Base-by-base conservation (phyloP, 1,140 invertebrate species). In the Nephotettix cincticeps region DNA sequence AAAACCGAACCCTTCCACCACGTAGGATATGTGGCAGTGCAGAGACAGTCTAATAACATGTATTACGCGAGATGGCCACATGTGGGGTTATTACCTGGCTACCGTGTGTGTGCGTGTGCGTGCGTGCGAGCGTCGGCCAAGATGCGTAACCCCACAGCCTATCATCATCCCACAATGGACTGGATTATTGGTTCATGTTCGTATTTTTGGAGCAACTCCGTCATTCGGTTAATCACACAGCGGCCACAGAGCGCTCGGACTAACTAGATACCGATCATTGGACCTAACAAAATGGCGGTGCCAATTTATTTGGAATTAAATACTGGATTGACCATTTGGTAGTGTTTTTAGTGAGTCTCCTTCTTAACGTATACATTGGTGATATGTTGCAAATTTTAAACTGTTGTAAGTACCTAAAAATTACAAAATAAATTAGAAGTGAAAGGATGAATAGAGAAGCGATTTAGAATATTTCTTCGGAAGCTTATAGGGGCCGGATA, bases 101-200 rank as follows among this genome's bases (percentile, higher is more conserved):
- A 17, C 4, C 47, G n/a, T n/a, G 21, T n/a, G n/a, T 4, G 14
- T 17, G 6, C 19, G 47, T 4, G 4, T n/a, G 47, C 19, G 47
- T 19, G 47, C n/a, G 56, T 61, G 56, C n/a, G 56, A 27, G 56
- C 28, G 56, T 61, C 23, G 47, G 47, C 47, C n/a, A n/a, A 51
- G 19, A 51, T 29, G 56, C 56, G 56, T 61, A 61, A 61, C 56
- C 28, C 56, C 56, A 61, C 56, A 61, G 56, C 56, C 56, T 61
- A 61, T 61, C 56, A 61, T 61, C 56, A 61, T 2, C 25, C 27
- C 56, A 61, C 56, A 61, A 61, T 61, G 56, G 56, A 28, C 56
- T 23, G 23, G 56, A 61, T 61, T 61, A 61, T 61, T 61, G 56
- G 56, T 61, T 61, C 56, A 61, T 61, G 56, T 61, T 61, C 56